A percentile compares a stretch with the other conserved stretches of the same genome.
phyloP scores from a whole-genome alignment of 2,113 vertebrate species.

The Ancistrus triradiatus region DNA sequence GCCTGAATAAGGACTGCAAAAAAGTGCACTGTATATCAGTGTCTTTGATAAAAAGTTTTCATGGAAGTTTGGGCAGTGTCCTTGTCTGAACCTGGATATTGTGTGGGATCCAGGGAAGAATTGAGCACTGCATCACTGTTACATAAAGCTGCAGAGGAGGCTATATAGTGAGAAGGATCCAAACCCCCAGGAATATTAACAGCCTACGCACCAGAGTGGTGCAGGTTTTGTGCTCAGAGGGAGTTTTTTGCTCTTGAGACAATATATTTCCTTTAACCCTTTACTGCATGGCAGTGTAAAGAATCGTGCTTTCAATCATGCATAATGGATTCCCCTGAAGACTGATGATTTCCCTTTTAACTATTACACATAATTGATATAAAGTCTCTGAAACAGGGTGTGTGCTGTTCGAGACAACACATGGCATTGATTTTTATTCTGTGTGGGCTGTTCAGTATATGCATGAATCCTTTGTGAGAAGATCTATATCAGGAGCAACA shows the following conservation, averaged over 20 bases:
- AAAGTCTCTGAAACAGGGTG: too few species aligned
- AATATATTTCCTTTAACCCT: too few species aligned
- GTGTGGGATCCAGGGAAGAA: slow-evolving; percentile 30
- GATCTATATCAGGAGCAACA: background rate
- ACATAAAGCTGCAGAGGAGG: slow-evolving; percentile 46
- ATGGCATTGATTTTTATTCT: slow-evolving; percentile 32
- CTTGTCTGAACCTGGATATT: slow-evolving; percentile 15
- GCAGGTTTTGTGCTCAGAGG: slow-evolving; percentile 4
- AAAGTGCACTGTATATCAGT: too few species aligned
- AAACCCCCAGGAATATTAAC: slow-evolving; percentile 36
- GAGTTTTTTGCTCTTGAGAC: slow-evolving; percentile 2
- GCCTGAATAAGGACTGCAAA: too few species aligned
- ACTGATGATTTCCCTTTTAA: too few species aligned
- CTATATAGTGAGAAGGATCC: slow-evolving; percentile 26
- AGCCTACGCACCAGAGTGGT: slow-evolving; percentile 28
- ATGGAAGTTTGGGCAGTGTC: slow-evolving; percentile 12
- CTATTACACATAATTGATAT: too few species aligned
- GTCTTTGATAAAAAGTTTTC: slow-evolving; percentile 15
- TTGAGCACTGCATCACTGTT: slow-evolving; percentile 26
- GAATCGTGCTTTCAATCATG: too few species aligned
- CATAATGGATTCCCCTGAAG: too few species aligned
- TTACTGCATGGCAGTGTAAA: too few species aligned
- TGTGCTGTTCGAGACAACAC: too few species aligned
- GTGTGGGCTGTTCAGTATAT: slow-evolving; percentile 18
- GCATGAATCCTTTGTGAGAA: background rate